Base-by-base conservation (phyloP, 1,140 invertebrate genomes). In the Contarinia nasturtii region DNA sequence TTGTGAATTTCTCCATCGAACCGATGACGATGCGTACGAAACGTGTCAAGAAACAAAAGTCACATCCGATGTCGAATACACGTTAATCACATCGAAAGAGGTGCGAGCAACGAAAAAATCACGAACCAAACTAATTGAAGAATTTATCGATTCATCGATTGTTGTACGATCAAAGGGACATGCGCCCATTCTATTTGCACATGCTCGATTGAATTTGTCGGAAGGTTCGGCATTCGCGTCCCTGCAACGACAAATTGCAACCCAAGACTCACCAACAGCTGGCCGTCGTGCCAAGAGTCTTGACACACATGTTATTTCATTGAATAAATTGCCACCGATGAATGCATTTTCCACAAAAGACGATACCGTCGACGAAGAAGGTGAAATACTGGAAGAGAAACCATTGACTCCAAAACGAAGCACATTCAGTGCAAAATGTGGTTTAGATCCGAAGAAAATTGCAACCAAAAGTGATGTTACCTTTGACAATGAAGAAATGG, bases 321-420 rank as follows among this genome's bases (percentile, higher is more conserved):
- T 87, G 18, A 79, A 82, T 61, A 70, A 74, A 54, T 63, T 86
- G 46, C 83, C 83, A 20, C 77, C 80, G n/a, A 76, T 81, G 55
- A 85, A 85, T 63, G 80, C 83, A 0, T 86, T 87, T 65, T 86
- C 84, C 0, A 85, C 82, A 47, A 86, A 86, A 63, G 85, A 88
- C 63, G 84, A 88, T 57, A 88, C 84, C 0, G 74, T 88, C 1
- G 37, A 41, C 10, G 20, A 33, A 17, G 46, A 47, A 12, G 20
- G 7, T 17, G 20, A 40, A 47, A 38, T 38, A 7, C 4, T 38
- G 36, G 36, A 38, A 38, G 41, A 43, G 7, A 18, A 43, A 43
- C 11, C 20, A 14, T 18, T 15, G 7, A 40, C 37, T 18, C 14
- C 17, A 40, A 18, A 43, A 43, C 27, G 27, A 3, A 27, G 10